Conservation (phyloP, 2,113 vertebrate genomes). For the Rhadina sibilatrix region DNA sequence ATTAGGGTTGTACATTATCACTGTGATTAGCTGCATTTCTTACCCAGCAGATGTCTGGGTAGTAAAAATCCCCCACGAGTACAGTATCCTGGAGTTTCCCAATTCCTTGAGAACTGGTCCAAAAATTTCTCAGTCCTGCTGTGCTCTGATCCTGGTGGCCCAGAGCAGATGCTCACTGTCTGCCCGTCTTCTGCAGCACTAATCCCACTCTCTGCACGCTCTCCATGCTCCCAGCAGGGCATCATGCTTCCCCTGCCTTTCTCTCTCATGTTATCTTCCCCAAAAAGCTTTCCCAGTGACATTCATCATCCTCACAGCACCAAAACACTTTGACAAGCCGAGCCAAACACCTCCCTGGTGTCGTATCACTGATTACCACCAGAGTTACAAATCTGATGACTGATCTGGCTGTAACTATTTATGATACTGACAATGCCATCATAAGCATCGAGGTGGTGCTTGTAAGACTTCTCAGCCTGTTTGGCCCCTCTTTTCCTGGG, state of each 20-base stretch:
- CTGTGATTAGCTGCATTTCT: slow-evolving; percentile 55
- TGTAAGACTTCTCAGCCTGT: neutral
- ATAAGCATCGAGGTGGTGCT: neutral
- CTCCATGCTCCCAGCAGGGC: neutral
- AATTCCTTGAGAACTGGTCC: slow-evolving; percentile 34
- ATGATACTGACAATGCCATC: neutral
- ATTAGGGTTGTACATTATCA: neutral
- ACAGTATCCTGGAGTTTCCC: slow-evolving; percentile 49
- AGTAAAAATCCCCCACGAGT: slow-evolving; percentile 45
- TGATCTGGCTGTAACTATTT: neutral
- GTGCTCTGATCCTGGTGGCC: slow-evolving; percentile 31
- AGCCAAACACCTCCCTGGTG: neutral
- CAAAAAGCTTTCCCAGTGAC: neutral
- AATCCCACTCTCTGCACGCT: neutral
- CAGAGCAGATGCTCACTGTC: slow-evolving; percentile 34
- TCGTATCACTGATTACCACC: neutral
- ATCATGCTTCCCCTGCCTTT: neutral
- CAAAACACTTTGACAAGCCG: neutral
- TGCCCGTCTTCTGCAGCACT: neutral
- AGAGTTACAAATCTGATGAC: neutral
- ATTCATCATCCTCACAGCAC: neutral
- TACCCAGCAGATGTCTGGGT: slow-evolving; percentile 61
- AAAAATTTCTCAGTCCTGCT: slow-evolving; percentile 37
- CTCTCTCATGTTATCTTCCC: neutral
- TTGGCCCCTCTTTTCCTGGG: neutral